phyloP scores from a whole-genome alignment of 2,797 vertebrate species.

The Enteromius viviparus region DNA sequence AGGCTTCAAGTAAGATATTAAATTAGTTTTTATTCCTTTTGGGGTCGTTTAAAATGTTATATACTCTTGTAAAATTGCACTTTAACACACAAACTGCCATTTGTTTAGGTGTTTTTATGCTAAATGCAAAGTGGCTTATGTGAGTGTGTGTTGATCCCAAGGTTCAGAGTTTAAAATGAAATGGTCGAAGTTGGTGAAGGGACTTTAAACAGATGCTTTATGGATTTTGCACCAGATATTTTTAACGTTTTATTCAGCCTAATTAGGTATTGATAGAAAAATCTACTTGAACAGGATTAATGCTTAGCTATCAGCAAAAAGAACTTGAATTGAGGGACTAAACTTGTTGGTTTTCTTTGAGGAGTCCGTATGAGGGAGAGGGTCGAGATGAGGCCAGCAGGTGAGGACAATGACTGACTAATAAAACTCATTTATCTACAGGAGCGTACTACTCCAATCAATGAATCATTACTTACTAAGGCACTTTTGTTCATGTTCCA shows the following conservation, averaged over 20 bases:
- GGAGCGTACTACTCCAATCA: conserved; percentile 12
- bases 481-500: neutral
- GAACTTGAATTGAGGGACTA: conserved; percentile 58
- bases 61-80: neutral
- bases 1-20: neutral
- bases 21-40: neutral
- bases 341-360: conserved; percentile 71
- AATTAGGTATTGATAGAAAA: neutral
- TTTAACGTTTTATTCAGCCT: neutral
- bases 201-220: conserved; percentile 43
- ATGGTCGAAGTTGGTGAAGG: conserved; percentile 55
- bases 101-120: neutral
- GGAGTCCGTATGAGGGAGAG: conserved; percentile 69
- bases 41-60: neutral
- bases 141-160: conserved; percentile 29
- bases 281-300: conserved; percentile 1
- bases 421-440: conserved; percentile 31
- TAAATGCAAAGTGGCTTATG: neutral
- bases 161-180: conserved; percentile 37
- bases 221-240: conserved; percentile 38
- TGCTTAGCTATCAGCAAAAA: conserved; percentile 39
- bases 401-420: conserved; percentile 63
- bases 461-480: conserved; percentile 14
- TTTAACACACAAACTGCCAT: neutral
- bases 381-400: conserved; percentile 69